Base-by-base conservation (phyloP, 92 coral and sea anemone species). In the Epizoanthus illoricatus region DNA sequence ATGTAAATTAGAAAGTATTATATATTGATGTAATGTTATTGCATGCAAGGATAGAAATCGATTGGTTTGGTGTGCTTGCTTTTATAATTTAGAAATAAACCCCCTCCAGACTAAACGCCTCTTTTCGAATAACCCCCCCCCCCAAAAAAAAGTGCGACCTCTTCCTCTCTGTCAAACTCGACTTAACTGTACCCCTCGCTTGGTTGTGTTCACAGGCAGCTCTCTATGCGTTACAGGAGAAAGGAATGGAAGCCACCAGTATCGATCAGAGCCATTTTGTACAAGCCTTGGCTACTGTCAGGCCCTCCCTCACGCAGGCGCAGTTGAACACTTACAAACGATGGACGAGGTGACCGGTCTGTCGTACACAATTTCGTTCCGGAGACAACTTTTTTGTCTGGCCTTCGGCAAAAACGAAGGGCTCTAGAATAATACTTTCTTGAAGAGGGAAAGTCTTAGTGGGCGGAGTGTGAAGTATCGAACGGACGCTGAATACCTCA, bases 201-300 rank as follows among this genome's bases (percentile, higher is more conserved):
- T 89, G 47, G 45, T 13, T 2, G 73, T 20, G 74, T 85, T 73
- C 85, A 2, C 90, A 93, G 99, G 98, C 98, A 18, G 98, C 97
- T 0, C 75, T 97, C 63, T 88, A 84, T 83, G 86, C 98, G 12
- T 70, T 97, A 61, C 98, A 97, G 74, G 93, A 97, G 36, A 81
- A 88, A 71, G 97, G 97, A 7, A 90, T 97, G 89, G 73, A 75
- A 52, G 90, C 89, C 4, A 64, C 87, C 73, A 80, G 47, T 42
- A 92, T 97, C 52, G 94, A 93, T 7, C 89, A 85, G n/a, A 87
- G 89, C 81, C 98, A 97, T 83, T 97, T 91, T 85, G 73, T 62
- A 39, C 88, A 89, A 65, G 99, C 99, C 10, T 86, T 91, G 55
- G 85, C 82, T 11, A 88, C 89, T 43, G 88, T 93, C 19, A 89